A percentile compares a stretch with the other conserved stretches of the same genome.
phyloP scores from a whole-genome alignment of 2,888 invertebrate genomes.

The Prosopocoilus inquinatus region DNA sequence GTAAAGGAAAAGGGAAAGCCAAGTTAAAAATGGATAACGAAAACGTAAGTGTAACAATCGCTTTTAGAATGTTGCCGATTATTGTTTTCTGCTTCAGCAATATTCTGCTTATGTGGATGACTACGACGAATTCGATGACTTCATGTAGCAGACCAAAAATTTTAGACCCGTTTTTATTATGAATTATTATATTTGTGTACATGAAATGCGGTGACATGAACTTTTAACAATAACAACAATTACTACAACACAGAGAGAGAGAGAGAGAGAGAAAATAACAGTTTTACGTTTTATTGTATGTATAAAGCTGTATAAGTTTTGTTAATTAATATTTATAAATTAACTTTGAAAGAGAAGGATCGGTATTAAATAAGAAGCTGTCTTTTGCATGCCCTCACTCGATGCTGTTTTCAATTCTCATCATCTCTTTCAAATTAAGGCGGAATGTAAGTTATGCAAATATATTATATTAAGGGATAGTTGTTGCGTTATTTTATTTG shows the following conservation, averaged over 20 bases:
- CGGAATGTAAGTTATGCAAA: too few species aligned
- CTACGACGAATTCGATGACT: constrained; percentile 68
- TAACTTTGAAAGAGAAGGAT: constrained; percentile 5
- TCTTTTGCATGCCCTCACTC: too few species aligned
- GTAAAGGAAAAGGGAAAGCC: constrained; percentile 73
- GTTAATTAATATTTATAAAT: constrained; percentile 15
- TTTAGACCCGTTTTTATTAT: constrained; percentile 18
- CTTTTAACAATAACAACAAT: constrained; percentile 16
- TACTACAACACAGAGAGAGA: not conserved
- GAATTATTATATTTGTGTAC: constrained; percentile 18
- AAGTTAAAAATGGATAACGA: constrained; percentile 76
- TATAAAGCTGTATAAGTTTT: constrained; percentile 17
- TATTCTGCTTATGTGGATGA: constrained; percentile 67
- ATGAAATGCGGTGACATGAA: constrained; percentile 20
- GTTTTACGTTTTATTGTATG: constrained; percentile 20
- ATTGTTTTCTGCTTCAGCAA: constrained; percentile 54
- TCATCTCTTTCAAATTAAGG: too few species aligned
- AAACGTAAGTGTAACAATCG: constrained; percentile 58
- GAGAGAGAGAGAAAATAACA: not conserved
- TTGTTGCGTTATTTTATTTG: too few species aligned
- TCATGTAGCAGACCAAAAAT: constrained; percentile 63
- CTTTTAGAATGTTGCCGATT: constrained; percentile 1
- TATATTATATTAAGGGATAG: too few species aligned
- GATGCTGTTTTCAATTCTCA: too few species aligned
- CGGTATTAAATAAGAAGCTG: too few species aligned